These are phyloP conservation scores for Anguilla obscura DNA, from an alignment of 2,797 vertebrate genomes.

Conservation along the genomic window DNA sequence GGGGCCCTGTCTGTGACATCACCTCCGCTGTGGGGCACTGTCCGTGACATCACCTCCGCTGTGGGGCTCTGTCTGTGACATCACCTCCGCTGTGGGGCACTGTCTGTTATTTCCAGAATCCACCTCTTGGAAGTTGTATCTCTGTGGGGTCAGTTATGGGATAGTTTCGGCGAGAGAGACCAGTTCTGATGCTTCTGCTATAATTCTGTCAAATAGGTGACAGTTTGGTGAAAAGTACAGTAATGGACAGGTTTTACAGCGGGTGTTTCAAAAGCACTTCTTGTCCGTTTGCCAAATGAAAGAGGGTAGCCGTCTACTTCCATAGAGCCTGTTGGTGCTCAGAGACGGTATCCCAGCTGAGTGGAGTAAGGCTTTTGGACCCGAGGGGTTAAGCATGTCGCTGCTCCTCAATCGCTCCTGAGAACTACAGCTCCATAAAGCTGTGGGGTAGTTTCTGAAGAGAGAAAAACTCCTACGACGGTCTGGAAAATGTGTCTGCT, in stretches of 20 bases:
- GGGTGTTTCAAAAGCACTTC: not conserved
- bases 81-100: not conserved
- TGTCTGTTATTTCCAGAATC: not conserved
- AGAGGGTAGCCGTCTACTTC: not conserved
- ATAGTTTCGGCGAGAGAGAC: not conserved
- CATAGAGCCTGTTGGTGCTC: not conserved
- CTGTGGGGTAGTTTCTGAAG: too few species aligned
- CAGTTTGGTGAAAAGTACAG: not conserved
- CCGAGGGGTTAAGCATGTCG: not conserved
- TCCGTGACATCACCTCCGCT: too few species aligned
- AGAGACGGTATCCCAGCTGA: not conserved
- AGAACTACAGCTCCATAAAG: not conserved
- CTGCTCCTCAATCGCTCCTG: not conserved
- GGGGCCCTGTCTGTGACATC: too few species aligned
- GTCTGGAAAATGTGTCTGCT: not conserved
- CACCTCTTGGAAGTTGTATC: not conserved
- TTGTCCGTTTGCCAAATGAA: not conserved
- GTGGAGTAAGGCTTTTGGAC: not conserved
- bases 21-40: too few species aligned
- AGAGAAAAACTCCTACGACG: not conserved
- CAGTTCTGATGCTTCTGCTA: not conserved
- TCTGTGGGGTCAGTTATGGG: not conserved
- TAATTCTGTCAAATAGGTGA: not conserved
- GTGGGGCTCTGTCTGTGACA: too few species aligned
- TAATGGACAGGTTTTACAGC: not conserved